These are phyloP conservation scores for Drosophila rhopaloa DNA, from an alignment of 1,140 invertebrate species.

Conservation along the genomic window DNA sequence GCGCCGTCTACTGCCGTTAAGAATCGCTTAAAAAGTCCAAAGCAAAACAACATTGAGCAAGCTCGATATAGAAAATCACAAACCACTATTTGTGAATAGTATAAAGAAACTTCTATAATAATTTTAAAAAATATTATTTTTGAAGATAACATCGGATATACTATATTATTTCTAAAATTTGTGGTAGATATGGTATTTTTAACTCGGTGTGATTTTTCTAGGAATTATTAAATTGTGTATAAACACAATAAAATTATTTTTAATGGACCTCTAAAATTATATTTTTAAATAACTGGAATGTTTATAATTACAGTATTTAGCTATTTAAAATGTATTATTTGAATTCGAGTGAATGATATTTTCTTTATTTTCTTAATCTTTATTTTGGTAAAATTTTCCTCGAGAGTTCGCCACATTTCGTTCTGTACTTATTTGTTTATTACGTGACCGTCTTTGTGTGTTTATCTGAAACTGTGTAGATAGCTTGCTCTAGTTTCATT, in stretches of 20 bases:
- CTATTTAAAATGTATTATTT: background rate
- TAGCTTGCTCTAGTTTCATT: constrained; percentile 50
- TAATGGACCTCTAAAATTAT: no score
- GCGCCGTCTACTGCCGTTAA: constrained; percentile 38
- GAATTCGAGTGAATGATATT: constrained; percentile 12
- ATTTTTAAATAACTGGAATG: background rate
- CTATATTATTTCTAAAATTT: no score
- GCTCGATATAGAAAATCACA: constrained; percentile 10
- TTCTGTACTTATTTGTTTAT: constrained; percentile 12
- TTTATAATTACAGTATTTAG: background rate
- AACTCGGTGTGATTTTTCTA: no score
- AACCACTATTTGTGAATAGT: background rate
- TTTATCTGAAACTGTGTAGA: constrained; percentile 30
- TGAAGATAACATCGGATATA: background rate
- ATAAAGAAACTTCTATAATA: no score
- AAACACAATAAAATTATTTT: no score
- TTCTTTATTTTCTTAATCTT: background rate
- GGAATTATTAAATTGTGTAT: no score
- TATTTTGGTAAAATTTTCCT: constrained; percentile 12
- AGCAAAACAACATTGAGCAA: constrained; percentile 20
- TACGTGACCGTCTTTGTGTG: constrained; percentile 7
- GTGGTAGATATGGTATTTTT: no score
- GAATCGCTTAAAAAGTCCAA: constrained; percentile 36
- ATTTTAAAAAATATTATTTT: background rate
- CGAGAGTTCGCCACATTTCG: background rate